These are phyloP conservation scores for Monopis laevigella DNA, from an alignment of 2,888 invertebrate species.

Conservation along the genomic window DNA sequence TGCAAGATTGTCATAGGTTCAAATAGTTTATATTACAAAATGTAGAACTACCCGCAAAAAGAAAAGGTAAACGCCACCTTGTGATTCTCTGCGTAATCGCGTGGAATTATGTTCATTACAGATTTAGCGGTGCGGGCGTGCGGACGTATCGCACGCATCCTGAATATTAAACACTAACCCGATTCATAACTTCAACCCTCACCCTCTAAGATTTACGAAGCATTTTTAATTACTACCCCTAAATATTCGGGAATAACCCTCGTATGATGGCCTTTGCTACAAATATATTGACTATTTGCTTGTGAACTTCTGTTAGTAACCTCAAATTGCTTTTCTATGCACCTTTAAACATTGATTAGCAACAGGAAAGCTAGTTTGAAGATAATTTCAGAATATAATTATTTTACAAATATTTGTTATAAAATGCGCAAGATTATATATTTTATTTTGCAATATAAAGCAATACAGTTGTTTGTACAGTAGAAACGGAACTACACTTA, in stretches of 20 bases:
- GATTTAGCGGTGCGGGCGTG: conserved; percentile 12
- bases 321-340: conserved; percentile 4
- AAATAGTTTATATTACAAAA: too few species aligned
- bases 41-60: too few species aligned
- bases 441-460: neutral
- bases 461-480: neutral
- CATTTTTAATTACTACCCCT: conserved; percentile 32
- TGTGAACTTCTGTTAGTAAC: conserved; percentile 24
- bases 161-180: conserved; percentile 14
- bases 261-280: conserved; percentile 22
- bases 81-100: conserved; percentile 5
- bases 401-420: too few species aligned
- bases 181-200: conserved; percentile 1
- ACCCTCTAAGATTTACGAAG: conserved; percentile 17
- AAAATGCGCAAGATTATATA: neutral
- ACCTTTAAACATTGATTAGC: neutral
- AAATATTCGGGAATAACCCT: too few species aligned
- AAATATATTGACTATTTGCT: conserved; percentile 28
- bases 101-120: conserved; percentile 12
- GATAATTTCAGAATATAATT: too few species aligned
- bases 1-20: too few species aligned
- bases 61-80: neutral
- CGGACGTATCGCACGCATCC: conserved; percentile 12
- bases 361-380: too few species aligned
- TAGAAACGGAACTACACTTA: neutral